These are phyloP conservation scores for Capitulum mitella DNA, from an alignment of 2,888 invertebrate species.

Conservation along the genomic window DNA sequence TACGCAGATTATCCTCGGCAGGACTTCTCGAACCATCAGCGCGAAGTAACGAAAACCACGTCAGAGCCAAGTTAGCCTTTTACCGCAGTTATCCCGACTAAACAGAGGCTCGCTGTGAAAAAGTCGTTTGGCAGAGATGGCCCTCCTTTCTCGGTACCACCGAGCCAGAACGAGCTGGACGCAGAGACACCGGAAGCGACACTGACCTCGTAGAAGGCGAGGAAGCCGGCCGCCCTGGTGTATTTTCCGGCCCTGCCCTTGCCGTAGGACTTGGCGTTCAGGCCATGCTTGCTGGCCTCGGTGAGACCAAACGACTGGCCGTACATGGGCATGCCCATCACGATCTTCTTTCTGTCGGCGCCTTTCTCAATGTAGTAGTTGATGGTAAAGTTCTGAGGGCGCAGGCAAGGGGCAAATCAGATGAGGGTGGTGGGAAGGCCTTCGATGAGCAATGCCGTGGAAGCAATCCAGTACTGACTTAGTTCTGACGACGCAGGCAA, in stretches of 20 bases:
- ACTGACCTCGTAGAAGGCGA: slow-evolving; percentile 74
- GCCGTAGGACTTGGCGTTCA: slow-evolving; percentile 67
- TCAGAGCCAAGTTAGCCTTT: too few relatives aligned
- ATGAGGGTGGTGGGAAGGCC: not conserved
- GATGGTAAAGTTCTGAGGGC: slow-evolving; percentile 64
- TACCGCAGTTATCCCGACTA: too few relatives aligned
- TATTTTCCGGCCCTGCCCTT: slow-evolving; percentile 79
- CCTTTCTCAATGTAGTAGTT: slow-evolving; percentile 64
- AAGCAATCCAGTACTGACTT: not conserved
- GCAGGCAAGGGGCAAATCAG: not conserved
- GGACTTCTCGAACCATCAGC: too few relatives aligned
- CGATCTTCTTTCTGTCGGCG: slow-evolving; percentile 57
- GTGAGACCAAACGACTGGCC: slow-evolving; percentile 72
- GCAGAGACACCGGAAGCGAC: too few relatives aligned
- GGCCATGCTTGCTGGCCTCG: slow-evolving; percentile 50
- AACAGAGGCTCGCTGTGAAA: too few relatives aligned
- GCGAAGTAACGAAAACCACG: too few relatives aligned
- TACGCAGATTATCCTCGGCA: too few relatives aligned
- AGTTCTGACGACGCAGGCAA: not conserved
- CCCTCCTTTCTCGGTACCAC: too few relatives aligned
- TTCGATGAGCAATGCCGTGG: not conserved
- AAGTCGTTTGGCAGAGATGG: too few relatives aligned
- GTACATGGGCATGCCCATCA: slow-evolving; percentile 71
- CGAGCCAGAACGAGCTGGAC: too few relatives aligned
- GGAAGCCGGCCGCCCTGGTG: slow-evolving; percentile 74